phyloP scores from a whole-genome alignment of 1,140 invertebrate genomes.

The Dendrolimus punctatus region DNA sequence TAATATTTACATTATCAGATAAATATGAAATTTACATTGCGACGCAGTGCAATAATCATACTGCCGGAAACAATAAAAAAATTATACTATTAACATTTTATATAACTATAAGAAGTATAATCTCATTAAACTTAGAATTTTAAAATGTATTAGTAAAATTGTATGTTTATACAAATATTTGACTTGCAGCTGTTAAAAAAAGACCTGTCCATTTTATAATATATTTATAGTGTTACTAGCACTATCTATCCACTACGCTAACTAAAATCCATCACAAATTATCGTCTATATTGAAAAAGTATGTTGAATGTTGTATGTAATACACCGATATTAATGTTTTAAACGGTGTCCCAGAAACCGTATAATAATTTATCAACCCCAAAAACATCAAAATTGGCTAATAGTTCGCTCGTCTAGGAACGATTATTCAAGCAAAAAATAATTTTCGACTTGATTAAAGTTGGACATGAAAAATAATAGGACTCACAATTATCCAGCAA shows the following conservation, averaged over 20 bases:
- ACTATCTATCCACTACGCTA: slow-evolving; percentile 6
- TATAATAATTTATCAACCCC: too few species aligned
- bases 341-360: slow-evolving; percentile 2
- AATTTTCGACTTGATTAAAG: too few species aligned
- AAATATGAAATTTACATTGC: too few species aligned
- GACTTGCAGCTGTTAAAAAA: slow-evolving; percentile 2
- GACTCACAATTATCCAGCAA: too few species aligned
- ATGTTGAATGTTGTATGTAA: slow-evolving; percentile 14
- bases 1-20: too few species aligned
- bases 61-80: slow-evolving; percentile 7
- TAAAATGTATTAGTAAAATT: slow-evolving; percentile 1
- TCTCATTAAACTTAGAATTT: slow-evolving; percentile 6
- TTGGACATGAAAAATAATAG: too few species aligned
- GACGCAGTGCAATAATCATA: not conserved
- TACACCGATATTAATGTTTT: slow-evolving; percentile 8
- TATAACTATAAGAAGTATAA: not conserved
- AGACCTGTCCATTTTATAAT: slow-evolving; percentile 22
- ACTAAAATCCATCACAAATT: slow-evolving; percentile 16
- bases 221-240: slow-evolving; percentile 14
- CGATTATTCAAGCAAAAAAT: too few species aligned
- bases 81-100: too few species aligned
- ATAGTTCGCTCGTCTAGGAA: too few species aligned
- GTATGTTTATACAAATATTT: slow-evolving; percentile 11
- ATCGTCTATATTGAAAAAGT: slow-evolving; percentile 8
- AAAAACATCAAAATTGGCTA: too few species aligned